phyloP scores from a whole-genome alignment of 2,797 vertebrate genomes.

The Siniperca scherzeri region DNA sequence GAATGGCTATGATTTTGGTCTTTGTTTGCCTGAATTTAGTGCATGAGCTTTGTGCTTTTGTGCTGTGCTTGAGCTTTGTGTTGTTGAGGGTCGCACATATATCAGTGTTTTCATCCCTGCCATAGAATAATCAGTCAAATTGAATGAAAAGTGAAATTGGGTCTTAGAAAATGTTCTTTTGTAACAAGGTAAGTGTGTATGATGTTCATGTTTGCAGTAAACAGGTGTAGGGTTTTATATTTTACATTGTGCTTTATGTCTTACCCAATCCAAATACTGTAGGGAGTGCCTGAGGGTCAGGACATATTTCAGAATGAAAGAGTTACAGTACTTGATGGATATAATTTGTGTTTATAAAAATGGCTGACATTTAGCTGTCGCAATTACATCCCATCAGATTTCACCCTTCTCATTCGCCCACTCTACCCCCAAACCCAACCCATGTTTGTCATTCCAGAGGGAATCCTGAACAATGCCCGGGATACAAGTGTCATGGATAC shows the following conservation, averaged over 20 bases:
- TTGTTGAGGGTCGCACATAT: conserved; percentile 46
- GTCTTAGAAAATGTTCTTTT: conserved; percentile 26
- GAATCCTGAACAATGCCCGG: conserved; percentile 99
- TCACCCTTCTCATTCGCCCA: conserved; percentile 57
- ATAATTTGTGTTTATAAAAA: conserved; percentile 55
- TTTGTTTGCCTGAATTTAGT: conserved; percentile 51
- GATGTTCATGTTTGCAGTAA: conserved; percentile 33
- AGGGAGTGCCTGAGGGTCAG: conserved; percentile 28
- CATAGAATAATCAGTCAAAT: conserved; percentile 9
- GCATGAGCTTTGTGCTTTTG: conserved; percentile 44
- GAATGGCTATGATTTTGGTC: conserved; percentile 69
- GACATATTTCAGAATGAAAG: conserved; percentile 43
- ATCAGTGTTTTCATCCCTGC: conserved; percentile 59
- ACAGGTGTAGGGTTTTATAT: conserved; percentile 15
- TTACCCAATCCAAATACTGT: conserved; percentile 15
- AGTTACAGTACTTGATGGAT: conserved; percentile 30
- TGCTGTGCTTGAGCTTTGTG: conserved; percentile 59
- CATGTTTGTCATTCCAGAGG: conserved; percentile 94
- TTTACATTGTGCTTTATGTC: conserved; percentile 19
- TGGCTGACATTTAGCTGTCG: conserved; percentile 58
- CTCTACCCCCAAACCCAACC: conserved; percentile 57
- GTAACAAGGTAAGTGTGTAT: conserved; percentile 68
- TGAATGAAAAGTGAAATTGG: conserved; percentile 25
- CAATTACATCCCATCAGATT: conserved; percentile 62
- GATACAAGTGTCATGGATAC: conserved; percentile 99